Base-by-base conservation (phyloP, 2,797 vertebrate species). In the Semotilus atromaculatus region DNA sequence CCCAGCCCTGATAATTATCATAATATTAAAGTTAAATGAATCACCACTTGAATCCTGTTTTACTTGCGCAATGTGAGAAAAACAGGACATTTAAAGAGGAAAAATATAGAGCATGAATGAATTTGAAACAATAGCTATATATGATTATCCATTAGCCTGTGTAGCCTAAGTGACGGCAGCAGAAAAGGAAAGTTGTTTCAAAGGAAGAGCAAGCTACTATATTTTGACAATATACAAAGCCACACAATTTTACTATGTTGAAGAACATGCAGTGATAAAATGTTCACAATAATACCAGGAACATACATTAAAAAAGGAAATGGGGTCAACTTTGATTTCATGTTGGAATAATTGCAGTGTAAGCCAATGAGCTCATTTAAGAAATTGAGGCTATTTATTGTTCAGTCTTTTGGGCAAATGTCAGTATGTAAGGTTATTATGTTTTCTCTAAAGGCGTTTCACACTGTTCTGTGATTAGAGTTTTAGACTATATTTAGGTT, bases 301-400 rank as follows among this genome's bases (percentile, higher is more conserved):
- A 75, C 31, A n/a, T 38, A 26, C 19, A n/a, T 75, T 31, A n/a
- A 23, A 7, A 75, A 77, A 60, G 7, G 6, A 60, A 76, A 58
- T 58, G 34, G 7, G 53, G 34, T 60, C 23, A 19, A 40, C 4
- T 38, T 40, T 76, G 13, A 60, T 18, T 13, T 51, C 9, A 38
- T 74, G 34, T 38, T n/a, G 5, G 6, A 36, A 38, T 81, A 19
- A 26, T 38, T 68, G 79, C 31, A 70, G 23, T 34, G 29, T 7
- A 80, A 53, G 14, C 23, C 40, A 26, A 29, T 13, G 21, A 68
- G 29, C 64, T 66, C 40, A n/a, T 60, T 45, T 62, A 73, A 62
- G 55, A 82, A 89, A 81, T 89, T 88, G 86, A 80, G 73, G 71
- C 86, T 60, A 62, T 81, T 85, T 89, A 87, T 88, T 66, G 36